These are phyloP conservation scores for Acleris laterana DNA, from an alignment of 2,888 invertebrate genomes.

Conservation along the genomic window DNA sequence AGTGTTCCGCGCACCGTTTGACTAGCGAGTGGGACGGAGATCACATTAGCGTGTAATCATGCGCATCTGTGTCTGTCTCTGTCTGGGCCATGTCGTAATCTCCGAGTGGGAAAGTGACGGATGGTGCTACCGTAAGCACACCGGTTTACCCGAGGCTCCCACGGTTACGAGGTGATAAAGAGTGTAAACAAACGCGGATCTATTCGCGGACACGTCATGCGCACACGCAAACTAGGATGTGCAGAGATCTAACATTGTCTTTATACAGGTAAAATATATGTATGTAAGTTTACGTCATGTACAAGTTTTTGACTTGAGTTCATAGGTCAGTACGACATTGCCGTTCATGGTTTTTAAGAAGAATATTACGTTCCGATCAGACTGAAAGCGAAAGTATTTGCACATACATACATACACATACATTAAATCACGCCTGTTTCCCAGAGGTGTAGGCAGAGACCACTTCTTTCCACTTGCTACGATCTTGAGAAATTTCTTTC, in stretches of 20 bases:
- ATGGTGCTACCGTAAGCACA: slow-evolving; percentile 4
- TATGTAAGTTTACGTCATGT: no score
- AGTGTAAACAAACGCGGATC: slow-evolving; percentile 54
- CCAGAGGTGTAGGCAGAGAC: no score
- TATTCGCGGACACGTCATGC: slow-evolving; percentile 45
- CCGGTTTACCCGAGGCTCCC: slow-evolving; percentile 41
- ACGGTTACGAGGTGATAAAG: slow-evolving; percentile 48
- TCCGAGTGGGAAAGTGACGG: slow-evolving; percentile 13
- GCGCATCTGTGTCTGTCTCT: slow-evolving; percentile 17
- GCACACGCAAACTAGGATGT: slow-evolving; percentile 31
- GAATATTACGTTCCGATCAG: no score
- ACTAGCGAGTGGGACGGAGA: slow-evolving; percentile 40
- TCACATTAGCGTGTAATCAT: slow-evolving; percentile 13
- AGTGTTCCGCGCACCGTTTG: slow-evolving; percentile 20
- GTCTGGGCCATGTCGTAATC: slow-evolving; percentile 1
- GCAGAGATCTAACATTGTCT: neutral
- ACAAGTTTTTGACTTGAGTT: no score
- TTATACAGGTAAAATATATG: no score
- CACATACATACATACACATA: no score
- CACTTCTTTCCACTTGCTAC: no score
- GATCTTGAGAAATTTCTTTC: no score
- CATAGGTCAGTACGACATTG: no score
- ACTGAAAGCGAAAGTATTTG: no score
- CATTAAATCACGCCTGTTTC: no score
- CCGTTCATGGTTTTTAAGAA: no score